Percentiles rank a stretch among this genome's conserved stretches.
Conservation (phyloP, 92 coral and sea anemone genomes). For the Zoanthus gigantus region DNA sequence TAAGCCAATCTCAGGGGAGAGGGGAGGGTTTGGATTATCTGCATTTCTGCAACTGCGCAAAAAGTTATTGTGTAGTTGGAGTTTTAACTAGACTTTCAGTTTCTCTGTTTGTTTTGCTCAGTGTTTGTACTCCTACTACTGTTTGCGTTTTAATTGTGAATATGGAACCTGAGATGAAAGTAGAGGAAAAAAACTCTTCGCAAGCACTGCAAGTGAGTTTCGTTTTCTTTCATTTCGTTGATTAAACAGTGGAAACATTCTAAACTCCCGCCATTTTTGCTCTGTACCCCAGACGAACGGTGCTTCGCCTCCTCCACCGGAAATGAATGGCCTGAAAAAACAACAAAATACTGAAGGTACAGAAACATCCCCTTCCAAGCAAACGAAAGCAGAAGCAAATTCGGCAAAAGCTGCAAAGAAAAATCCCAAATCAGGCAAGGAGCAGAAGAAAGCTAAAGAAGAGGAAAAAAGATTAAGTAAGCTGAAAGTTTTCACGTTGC, state of each 20-base stretch:
- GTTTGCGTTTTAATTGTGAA: not conserved
- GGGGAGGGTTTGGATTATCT: not conserved
- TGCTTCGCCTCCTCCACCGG: constrained; percentile 27
- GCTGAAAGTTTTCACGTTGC: constrained; percentile 3
- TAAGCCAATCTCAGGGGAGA: not conserved
- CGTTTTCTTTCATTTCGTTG: constrained; percentile 5
- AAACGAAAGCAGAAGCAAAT: constrained; percentile 3
- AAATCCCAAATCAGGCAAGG: constrained; percentile 55
- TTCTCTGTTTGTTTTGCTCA: not conserved
- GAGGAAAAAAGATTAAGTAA: constrained; percentile 93
- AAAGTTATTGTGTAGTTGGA: not conserved
- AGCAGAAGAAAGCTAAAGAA: constrained; percentile 72
- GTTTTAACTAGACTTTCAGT: not conserved
- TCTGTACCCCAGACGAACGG: not conserved
- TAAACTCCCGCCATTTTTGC: constrained; percentile 46
- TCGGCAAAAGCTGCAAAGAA: constrained; percentile 71
- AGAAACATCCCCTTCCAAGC: not conserved
- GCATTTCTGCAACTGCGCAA: constrained; percentile 33
- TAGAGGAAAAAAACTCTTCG: not conserved
- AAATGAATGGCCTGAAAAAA: constrained; percentile 29
- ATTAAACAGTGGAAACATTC: constrained; percentile 28
- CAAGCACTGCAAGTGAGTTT: constrained; percentile 14
- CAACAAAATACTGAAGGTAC: not conserved
- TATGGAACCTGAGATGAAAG: constrained; percentile 40
- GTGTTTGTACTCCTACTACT: not conserved